Base-by-base conservation (phyloP, 2,797 vertebrate genomes). In the Eulemur albifrons region DNA sequence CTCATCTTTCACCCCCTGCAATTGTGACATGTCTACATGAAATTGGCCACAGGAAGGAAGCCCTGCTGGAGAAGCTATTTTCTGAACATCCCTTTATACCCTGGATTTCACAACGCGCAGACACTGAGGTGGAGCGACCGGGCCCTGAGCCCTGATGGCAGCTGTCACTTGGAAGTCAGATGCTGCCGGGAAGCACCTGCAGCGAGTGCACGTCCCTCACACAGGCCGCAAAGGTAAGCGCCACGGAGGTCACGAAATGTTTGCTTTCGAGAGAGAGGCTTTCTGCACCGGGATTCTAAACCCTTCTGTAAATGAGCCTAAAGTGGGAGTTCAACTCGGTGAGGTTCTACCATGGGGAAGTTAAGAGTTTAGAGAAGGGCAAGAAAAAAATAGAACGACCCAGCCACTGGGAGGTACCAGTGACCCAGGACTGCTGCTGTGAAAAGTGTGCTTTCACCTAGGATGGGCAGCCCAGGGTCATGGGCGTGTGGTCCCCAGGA, bases 21-120 rank as follows among this genome's bases (percentile, higher is more conserved):
- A 48, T 97, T 76, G 94, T 94, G 97, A 96, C 79, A 81, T 65
- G 92, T 97, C 97, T 97, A 89, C 92, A 25, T 17, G 97, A 97
- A 88, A n/a, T 90, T 85, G 93, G 87, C 96, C 97, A 96, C 98
- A 96, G 98, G 98, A 98, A 99, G 98, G 98, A 98, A 98, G 97
- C 81, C 30, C 96, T 96, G 87, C 92, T 98, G 92, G 97, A 98
- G 97, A 95, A 98, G 96, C 98, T 98, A 97, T 98, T 99, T 98
- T 98, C 96, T 98, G 98, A 98, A 93, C 87, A 96, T 97, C 96
- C 84, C 94, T 98, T 98, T 98, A 90, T 96, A 96, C 93, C 77
- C 92, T 8, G 21, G 88, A 89, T 99, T 99, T 98, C 98, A 97
- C 98, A 99, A 98, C 70, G 88, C 4, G 30, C 40, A 52, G 85